phyloP scores from a whole-genome alignment of 2,888 invertebrate genomes.

The Drosophila ochracea region DNA sequence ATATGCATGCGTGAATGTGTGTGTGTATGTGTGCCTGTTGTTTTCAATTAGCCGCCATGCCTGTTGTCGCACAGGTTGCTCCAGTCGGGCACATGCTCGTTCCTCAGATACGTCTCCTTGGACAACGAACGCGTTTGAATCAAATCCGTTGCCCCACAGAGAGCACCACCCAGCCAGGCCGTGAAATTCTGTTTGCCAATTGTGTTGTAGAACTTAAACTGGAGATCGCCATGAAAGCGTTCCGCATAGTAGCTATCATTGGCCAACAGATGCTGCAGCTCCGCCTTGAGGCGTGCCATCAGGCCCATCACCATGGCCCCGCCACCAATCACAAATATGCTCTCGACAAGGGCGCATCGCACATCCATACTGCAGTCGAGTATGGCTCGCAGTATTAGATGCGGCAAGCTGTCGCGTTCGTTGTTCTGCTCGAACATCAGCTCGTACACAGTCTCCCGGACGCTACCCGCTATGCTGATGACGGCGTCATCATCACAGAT shows the following conservation, averaged over 20 bases:
- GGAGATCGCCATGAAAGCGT: constrained; percentile 85
- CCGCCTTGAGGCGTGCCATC: constrained; percentile 91
- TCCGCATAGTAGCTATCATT: constrained; percentile 87
- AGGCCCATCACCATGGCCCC: constrained; percentile 94
- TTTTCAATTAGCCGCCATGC: constrained; percentile 59
- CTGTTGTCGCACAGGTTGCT: constrained; percentile 85
- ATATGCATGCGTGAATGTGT: constrained; percentile 14
- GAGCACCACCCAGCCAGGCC: constrained; percentile 94
- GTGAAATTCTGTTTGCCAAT: constrained; percentile 93
- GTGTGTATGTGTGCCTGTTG: constrained; percentile 3
- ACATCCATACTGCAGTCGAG: constrained; percentile 93
- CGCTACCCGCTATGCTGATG: constrained; percentile 88
- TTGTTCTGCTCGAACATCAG: constrained; percentile 93
- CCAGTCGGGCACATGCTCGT: constrained; percentile 93
- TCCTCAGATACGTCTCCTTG: constrained; percentile 90
- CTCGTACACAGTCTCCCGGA: constrained; percentile 94
- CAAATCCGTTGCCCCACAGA: constrained; percentile 92
- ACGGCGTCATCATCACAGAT: constrained; percentile 87
- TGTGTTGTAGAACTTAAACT: constrained; percentile 92
- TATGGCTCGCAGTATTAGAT: constrained; percentile 94
- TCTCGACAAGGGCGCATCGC: constrained; percentile 91
- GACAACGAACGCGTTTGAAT: constrained; percentile 89
- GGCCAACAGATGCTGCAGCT: constrained; percentile 89
- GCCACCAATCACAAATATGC: constrained; percentile 95
- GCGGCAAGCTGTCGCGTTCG: constrained; percentile 92